These are phyloP conservation scores for Sisyra terminalis DNA, from an alignment of 2,888 invertebrate species.

Conservation along the genomic window DNA sequence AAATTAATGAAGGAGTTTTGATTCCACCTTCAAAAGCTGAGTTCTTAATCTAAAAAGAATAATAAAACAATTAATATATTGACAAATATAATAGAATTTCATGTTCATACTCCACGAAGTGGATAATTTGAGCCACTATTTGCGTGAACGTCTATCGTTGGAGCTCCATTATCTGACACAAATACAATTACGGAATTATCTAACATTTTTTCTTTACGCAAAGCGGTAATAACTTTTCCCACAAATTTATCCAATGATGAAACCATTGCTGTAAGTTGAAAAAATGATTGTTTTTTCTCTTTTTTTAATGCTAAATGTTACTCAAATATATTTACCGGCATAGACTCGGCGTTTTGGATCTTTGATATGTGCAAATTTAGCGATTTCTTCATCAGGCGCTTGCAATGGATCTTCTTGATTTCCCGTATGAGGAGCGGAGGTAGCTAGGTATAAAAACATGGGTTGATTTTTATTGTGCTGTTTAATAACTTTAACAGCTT, in stretches of 20 bases:
- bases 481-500: conserved; percentile 41
- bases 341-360: conserved; percentile 47
- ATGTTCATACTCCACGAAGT: conserved; percentile 45
- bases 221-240: conserved; percentile 55
- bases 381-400: conserved; percentile 52
- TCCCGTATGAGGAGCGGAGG: conserved; percentile 52
- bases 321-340: conserved; percentile 36
- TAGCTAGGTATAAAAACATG: conserved; percentile 51
- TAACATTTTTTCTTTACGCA: conserved; percentile 52
- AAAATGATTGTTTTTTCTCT: background rate
- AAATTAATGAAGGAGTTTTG: conserved; percentile 43
- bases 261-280: conserved; percentile 56
- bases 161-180: conserved; percentile 79
- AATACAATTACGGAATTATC: conserved; percentile 76
- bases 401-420: conserved; percentile 45
- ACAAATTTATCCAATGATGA: conserved; percentile 77
- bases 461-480: conserved; percentile 34
- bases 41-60: conserved; percentile 37
- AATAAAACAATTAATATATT: conserved; percentile 2
- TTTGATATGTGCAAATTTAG: conserved; percentile 46
- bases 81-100: background rate
- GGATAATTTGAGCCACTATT: conserved; percentile 74
- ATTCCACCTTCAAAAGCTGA: conserved; percentile 58
- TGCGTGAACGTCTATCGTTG: conserved; percentile 49
- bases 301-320: background rate